phyloP scores from a whole-genome alignment of 2,888 invertebrate genomes.

The Rugalucina vietnamica region DNA sequence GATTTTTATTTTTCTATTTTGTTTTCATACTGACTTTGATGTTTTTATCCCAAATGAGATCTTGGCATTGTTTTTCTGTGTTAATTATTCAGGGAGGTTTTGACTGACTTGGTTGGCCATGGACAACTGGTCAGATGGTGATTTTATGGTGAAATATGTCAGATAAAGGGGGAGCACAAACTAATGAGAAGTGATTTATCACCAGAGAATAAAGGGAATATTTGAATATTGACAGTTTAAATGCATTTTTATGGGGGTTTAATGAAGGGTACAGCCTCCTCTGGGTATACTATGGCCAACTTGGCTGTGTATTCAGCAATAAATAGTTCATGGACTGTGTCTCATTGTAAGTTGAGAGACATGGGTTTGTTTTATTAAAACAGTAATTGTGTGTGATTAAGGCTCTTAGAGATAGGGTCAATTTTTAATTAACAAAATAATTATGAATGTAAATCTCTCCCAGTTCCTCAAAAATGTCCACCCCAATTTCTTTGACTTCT shows the following conservation, averaged over 20 bases:
- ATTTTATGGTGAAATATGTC: constrained; percentile 2
- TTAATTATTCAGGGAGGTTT: neutral
- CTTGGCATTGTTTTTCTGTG: neutral
- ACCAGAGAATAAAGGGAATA: neutral
- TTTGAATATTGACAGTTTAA: constrained; percentile 11
- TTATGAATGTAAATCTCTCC: too few relatives aligned
- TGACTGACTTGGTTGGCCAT: neutral
- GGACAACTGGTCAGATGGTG: neutral
- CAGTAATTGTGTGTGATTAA: too few relatives aligned
- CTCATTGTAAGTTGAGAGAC: too few relatives aligned
- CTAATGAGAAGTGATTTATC: constrained; percentile 4
- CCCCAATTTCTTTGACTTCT: too few relatives aligned
- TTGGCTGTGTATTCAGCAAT: neutral
- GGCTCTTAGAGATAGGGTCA: too few relatives aligned
- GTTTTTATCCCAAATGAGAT: neutral
- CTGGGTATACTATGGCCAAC: neutral
- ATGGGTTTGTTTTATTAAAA: too few relatives aligned
- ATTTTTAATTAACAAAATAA: too few relatives aligned
- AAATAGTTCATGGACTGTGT: neutral
- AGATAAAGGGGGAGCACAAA: neutral
- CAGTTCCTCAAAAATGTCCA: too few relatives aligned
- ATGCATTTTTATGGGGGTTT: neutral
- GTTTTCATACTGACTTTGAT: too few relatives aligned
- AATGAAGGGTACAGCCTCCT: neutral
- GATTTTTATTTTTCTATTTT: too few relatives aligned